Evolutionary conservation across 2,888 invertebrate species (phyloP), one percentile per base, ranked within the genome.

Genomic region (Orchestes rusci): DNA sequence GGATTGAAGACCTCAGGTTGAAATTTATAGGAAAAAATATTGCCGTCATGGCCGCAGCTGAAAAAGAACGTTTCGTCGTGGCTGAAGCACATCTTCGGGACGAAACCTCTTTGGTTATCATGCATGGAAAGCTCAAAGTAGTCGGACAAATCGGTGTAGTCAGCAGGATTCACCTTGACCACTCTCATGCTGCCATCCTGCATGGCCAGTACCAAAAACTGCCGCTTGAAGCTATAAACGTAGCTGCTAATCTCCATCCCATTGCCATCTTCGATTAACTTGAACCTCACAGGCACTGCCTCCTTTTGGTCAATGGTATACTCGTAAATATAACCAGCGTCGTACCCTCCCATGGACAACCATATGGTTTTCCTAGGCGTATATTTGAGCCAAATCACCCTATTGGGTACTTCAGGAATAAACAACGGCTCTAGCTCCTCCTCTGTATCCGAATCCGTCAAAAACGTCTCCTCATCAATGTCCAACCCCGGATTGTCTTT

Each of bases 31-130:
- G 80, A 74, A 60, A 90, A 89, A 38, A 89, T 72, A 60, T 88
- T 87, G 3, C 87, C 86, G 63, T 88, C 88, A 13, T 72, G 60
- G 0, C 88, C 89, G 56, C 81, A 75, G 1, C 80, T 62, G 45
- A 69, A 67, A 42, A 68, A 69, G 61, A 66, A 77, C 69, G 66
- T 71, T 53, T 73, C 70, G 63, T 85, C 78, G 40, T 67, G 69
- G 57, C 79, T 82, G 49, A 81, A 73, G 44, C 76, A 72, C 41
- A 89, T 69, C 44, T 72, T 71, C 0, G 79, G 75, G 19, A 89
- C 74, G 10, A 69, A 70, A 4, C 88, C 88, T 18, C 80, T 80
- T 43, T 75, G 73, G 32, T 75, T 74, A 61, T 88, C 85, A 60
- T 90, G 89, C 82, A 87, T 84, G 3, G 2, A 42, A 48, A 51